Evolutionary conservation across 2,888 invertebrate genomes (phyloP), one percentile per base, ranked within the genome.

Genomic region (Cremastinae sp.): DNA sequence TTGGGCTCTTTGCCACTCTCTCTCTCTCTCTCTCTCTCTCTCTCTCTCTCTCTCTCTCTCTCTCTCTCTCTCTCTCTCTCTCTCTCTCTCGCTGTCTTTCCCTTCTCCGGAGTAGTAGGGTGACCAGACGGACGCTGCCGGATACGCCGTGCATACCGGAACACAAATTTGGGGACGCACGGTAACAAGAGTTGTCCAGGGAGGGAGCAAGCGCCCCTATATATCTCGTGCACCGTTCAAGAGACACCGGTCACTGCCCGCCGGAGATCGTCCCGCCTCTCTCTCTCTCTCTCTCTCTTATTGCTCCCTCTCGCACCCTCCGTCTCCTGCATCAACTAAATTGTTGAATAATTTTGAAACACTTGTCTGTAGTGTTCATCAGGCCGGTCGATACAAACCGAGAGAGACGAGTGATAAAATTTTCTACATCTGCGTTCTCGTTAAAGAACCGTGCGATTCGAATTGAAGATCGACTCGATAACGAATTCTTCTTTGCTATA

Each of bases 301-400:
- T n/a, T n/a, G n/a, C n/a, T 36, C 59, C 61, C 62, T 34, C 43
- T 16, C 61, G 14, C 65, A 61, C 65, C 36, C 18, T n/a, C 64
- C 20, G 53, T 59, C 70, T 61, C 54, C 65, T 34, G 56, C 74
- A 62, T 70, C 54, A 70, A 74, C 76, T 74, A 74, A 74, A 77
- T 77, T 77, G 76, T 77, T 77, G 74, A 70, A 77, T 77, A 70
- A 77, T 77, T 77, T 77, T 77, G 51, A 22, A 59, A 61, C 73
- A 74, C 65, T 62, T 70, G 53, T 54, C 18, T 41, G 45, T 43
- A 9, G 53, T 53, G 36, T 54, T 36, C 53, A 36, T n/a, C 22
- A 45, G 41, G 2, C 69, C 12, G 64, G 53, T 70, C 65, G 59
- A 75, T 75, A 70, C 20, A 58, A 49, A 58, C 45, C 20, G 54